These are phyloP conservation scores for Apodemia mormo DNA, from an alignment of 2,888 invertebrate species.

Conservation along the genomic window DNA sequence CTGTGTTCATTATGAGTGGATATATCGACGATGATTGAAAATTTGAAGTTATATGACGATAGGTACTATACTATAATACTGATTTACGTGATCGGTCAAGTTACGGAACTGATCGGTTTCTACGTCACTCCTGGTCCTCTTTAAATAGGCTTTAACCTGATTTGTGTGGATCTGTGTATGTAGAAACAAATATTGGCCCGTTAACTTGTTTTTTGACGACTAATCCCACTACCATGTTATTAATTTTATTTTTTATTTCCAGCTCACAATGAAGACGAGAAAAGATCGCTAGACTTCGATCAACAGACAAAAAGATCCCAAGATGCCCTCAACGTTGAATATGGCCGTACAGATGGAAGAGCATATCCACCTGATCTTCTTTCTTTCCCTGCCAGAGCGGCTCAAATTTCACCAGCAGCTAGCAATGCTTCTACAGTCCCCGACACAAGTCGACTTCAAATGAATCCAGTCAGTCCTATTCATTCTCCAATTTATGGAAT, in stretches of 20 bases:
- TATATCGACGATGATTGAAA: too few relatives aligned
- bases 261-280: conserved; percentile 86
- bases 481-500: conserved; percentile 85
- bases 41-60: too few relatives aligned
- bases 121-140: too few relatives aligned
- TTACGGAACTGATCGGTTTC: too few relatives aligned
- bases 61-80: too few relatives aligned
- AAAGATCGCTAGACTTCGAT: conserved; percentile 85
- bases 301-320: conserved; percentile 80
- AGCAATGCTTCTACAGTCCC: conserved; percentile 91
- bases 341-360: conserved; percentile 80
- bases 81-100: too few relatives aligned
- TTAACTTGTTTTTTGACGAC: too few relatives aligned
- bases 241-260: conserved; percentile 41
- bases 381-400: conserved; percentile 87
- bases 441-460: conserved; percentile 85
- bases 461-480: conserved; percentile 84
- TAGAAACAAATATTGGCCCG: too few relatives aligned
- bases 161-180: too few relatives aligned
- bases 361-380: conserved; percentile 91
- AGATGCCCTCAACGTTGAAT: conserved; percentile 77
- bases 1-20: too few relatives aligned
- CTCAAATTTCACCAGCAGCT: conserved; percentile 89
- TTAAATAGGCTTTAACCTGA: too few relatives aligned
- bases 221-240: too few relatives aligned